Percentiles rank a stretch among this genome's conserved stretches.
Conservation (phyloP, 2,888 invertebrate genomes). For the Drosophila rellima region DNA sequence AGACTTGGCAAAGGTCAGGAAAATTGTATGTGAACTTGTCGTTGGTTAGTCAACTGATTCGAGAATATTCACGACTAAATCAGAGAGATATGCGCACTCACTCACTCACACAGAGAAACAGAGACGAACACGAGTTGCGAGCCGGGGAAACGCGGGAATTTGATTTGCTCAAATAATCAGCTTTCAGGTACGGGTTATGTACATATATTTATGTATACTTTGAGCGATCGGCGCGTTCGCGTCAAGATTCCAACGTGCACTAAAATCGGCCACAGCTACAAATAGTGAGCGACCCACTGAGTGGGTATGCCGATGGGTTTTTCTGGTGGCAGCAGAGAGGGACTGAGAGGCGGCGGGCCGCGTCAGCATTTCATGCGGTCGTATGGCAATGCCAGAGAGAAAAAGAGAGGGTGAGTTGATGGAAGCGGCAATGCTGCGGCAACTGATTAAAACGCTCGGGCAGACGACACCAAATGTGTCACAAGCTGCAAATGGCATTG, state of each 20-base stretch:
- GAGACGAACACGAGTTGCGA: slow-evolving; percentile 18
- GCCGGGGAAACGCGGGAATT: slow-evolving; percentile 18
- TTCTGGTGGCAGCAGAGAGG: slow-evolving; percentile 3
- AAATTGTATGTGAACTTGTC: slow-evolving; percentile 5
- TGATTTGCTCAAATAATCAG: slow-evolving; percentile 17
- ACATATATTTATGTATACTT: slow-evolving; percentile 10
- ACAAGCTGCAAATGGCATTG: slow-evolving; percentile 21
- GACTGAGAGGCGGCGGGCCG: slow-evolving; percentile 37
- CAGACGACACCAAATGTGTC: slow-evolving; percentile 35
- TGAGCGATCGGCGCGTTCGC: slow-evolving; percentile 74
- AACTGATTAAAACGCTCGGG: slow-evolving; percentile 48
- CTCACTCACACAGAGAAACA: slow-evolving; percentile 22
- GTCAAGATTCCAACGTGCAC: slow-evolving; percentile 74
- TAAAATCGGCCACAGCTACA: slow-evolving; percentile 45
- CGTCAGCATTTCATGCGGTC: slow-evolving; percentile 22
- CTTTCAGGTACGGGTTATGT: slow-evolving; percentile 33
- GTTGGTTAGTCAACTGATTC: slow-evolving; percentile 30
- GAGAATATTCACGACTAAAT: slow-evolving; percentile 9
- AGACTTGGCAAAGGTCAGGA: slow-evolving; percentile 51
- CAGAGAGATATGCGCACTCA: slow-evolving; percentile 32
- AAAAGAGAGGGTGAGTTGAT: slow-evolving; percentile 10
- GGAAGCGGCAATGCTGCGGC: slow-evolving; percentile 37
- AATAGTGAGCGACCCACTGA: slow-evolving; percentile 54
- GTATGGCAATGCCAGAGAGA: slow-evolving; percentile 17
- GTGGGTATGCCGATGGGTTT: slow-evolving; percentile 16